phyloP scores from a whole-genome alignment of 1,140 invertebrate species.

The Pseudomyrmex pallidus region DNA sequence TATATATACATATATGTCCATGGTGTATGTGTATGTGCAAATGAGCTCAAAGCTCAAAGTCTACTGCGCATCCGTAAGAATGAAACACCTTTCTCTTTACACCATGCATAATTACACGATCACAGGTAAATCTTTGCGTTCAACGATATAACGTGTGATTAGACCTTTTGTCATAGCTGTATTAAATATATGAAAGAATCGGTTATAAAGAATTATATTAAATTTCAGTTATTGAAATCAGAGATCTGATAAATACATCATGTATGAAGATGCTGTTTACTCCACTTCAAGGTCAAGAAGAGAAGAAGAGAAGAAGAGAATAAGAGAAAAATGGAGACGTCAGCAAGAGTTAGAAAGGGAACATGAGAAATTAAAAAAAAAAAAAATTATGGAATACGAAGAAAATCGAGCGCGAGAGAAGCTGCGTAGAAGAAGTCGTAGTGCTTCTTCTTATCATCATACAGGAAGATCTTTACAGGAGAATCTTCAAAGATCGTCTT shows the following conservation, averaged over 20 bases:
- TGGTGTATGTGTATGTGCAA: no score
- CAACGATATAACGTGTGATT: no score
- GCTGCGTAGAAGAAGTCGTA: slow-evolving; percentile 45
- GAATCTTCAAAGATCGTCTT: no score
- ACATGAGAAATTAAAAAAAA: slow-evolving; percentile 64
- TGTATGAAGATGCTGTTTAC: slow-evolving; percentile 17
- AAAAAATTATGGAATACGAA: slow-evolving; percentile 67
- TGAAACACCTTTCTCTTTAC: no score
- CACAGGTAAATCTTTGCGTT: no score
- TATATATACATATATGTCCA: no score
- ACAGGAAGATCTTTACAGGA: slow-evolving; percentile 36
- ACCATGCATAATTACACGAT: no score
- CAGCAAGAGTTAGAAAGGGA: slow-evolving; percentile 55
- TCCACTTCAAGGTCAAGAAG: slow-evolving; percentile 49
- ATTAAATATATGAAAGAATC: no score
- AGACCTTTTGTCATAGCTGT: no score
- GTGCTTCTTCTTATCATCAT: slow-evolving; percentile 19
- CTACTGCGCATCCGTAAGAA: no score
- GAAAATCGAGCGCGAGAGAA: slow-evolving; percentile 32
- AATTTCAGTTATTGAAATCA: background rate
- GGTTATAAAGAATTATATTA: no score
- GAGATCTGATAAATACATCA: slow-evolving; percentile 9
- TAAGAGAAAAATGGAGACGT: slow-evolving; percentile 60
- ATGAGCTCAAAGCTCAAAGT: no score
- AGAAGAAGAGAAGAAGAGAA: slow-evolving; percentile 55